A percentile compares a stretch with the other conserved stretches of the same genome.
phyloP scores from a whole-genome alignment of 2,113 vertebrate genomes.

The Vidua chalybeata region DNA sequence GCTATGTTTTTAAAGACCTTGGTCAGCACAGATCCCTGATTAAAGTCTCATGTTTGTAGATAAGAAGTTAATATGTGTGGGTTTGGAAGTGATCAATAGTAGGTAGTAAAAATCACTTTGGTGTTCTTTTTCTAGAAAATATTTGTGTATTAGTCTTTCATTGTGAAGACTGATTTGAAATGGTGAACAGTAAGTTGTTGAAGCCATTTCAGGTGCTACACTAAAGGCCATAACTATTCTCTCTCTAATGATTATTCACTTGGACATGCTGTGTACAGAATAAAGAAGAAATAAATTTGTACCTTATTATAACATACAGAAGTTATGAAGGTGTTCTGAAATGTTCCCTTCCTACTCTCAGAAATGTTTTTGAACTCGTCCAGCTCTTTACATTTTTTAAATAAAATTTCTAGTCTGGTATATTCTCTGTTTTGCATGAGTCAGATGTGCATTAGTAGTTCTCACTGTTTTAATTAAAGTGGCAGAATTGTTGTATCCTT shows the following conservation, averaged over 20 bases:
- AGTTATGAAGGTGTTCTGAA: constrained; percentile 43
- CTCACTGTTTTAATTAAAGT: constrained; percentile 45
- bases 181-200: not conserved
- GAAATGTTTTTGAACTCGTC: constrained; percentile 18
- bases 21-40: not conserved
- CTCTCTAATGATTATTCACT: not conserved
- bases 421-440: constrained; percentile 25
- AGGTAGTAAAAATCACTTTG: not conserved
- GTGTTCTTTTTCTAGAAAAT: not conserved
- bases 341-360: constrained; percentile 22
- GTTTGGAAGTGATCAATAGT: not conserved
- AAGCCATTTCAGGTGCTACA: not conserved
- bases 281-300: not conserved
- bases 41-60: not conserved
- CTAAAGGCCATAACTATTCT: not conserved
- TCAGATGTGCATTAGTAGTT: constrained; percentile 45
- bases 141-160: not conserved
- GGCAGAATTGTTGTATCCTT: not conserved
- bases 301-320: not conserved
- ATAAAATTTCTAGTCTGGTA: constrained; percentile 16
- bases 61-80: not conserved
- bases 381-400: constrained; percentile 9
- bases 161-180: not conserved
- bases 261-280: not conserved
- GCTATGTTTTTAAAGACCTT: not conserved